These are phyloP conservation scores for Dryococelus australis DNA, from an alignment of 2,888 invertebrate genomes.

Conservation along the genomic window DNA sequence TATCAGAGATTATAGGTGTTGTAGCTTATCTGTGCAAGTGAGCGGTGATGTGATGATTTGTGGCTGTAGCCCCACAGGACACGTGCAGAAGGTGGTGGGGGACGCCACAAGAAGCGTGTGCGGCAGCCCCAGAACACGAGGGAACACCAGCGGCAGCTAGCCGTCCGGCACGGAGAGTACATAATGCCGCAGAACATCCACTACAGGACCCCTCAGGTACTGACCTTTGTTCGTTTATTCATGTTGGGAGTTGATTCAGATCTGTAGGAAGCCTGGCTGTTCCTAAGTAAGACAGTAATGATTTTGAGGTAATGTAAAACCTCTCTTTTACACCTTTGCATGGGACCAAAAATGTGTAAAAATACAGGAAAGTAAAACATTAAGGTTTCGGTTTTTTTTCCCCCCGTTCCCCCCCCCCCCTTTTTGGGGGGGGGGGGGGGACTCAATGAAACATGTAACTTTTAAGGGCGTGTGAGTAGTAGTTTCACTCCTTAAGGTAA, in stretches of 20 bases:
- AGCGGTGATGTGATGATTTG: neutral
- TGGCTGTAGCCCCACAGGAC: conserved; percentile 66
- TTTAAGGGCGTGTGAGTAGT: no score
- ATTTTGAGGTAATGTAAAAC: no score
- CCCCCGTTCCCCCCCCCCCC: no score
- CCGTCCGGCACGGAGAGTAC: conserved; percentile 86
- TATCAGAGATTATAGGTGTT: neutral
- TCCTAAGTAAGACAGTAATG: no score
- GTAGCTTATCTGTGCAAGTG: neutral
- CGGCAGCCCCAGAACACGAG: conserved; percentile 87
- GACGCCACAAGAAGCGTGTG: conserved; percentile 79
- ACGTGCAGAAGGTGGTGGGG: conserved; percentile 67
- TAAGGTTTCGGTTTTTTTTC: no score
- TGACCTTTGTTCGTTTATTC: neutral
- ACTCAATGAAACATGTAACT: no score
- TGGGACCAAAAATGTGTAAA: no score
- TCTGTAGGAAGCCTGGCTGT: no score
- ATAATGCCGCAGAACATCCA: conserved; percentile 74
- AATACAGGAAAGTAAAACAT: no score
- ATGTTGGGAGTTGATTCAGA: neutral
- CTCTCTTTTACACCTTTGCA: no score
- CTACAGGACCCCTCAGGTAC: conserved; percentile 65
- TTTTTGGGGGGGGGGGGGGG: no score
- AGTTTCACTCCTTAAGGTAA: no score
- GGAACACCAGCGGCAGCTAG: conserved; percentile 84